Percentiles rank a stretch among this genome's conserved stretches.
phyloP scores from a whole-genome alignment of 2,113 vertebrate genomes.

The Dryoscopus gambensis region DNA sequence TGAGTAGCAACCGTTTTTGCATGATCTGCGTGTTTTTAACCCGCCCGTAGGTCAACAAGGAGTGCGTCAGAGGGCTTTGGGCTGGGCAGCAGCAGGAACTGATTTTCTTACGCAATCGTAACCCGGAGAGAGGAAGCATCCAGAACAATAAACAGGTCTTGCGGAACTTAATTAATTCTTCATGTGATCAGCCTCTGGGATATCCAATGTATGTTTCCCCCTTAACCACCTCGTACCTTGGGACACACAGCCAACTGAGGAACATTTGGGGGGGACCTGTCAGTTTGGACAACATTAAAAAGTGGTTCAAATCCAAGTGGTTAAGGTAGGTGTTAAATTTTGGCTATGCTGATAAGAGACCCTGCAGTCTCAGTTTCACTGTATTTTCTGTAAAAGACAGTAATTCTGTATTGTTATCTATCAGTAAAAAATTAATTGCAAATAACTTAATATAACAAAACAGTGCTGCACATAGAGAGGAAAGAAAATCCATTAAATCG shows the following conservation, averaged over 20 bases:
- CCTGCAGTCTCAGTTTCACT: neutral
- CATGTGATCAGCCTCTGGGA: constrained; percentile 95
- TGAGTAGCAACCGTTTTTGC: neutral
- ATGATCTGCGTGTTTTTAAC: neutral
- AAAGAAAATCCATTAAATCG: neutral
- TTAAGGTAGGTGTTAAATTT: constrained; percentile 79
- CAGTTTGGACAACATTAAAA: constrained; percentile 83
- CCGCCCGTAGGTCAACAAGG: constrained; percentile 88
- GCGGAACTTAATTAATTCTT: constrained; percentile 95
- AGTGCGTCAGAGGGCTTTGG: constrained; percentile 95
- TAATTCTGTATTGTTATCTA: neutral
- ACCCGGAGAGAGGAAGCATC: constrained; percentile 95
- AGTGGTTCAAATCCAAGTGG: constrained; percentile 91
- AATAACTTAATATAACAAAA: neutral
- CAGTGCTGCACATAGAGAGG: neutral
- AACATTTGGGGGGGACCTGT: constrained; percentile 86
- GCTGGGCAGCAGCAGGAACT: constrained; percentile 96
- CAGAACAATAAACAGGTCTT: constrained; percentile 98
- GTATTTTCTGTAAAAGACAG: neutral
- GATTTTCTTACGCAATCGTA: constrained; percentile 93
- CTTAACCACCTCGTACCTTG: constrained; percentile 91
- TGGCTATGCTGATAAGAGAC: neutral
- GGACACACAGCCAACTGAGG: constrained; percentile 86
- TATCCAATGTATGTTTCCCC: constrained; percentile 99
- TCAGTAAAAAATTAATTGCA: neutral